These are phyloP conservation scores for Danaus chrysippus DNA, from an alignment of 2,888 invertebrate species.

Conservation along the genomic window DNA sequence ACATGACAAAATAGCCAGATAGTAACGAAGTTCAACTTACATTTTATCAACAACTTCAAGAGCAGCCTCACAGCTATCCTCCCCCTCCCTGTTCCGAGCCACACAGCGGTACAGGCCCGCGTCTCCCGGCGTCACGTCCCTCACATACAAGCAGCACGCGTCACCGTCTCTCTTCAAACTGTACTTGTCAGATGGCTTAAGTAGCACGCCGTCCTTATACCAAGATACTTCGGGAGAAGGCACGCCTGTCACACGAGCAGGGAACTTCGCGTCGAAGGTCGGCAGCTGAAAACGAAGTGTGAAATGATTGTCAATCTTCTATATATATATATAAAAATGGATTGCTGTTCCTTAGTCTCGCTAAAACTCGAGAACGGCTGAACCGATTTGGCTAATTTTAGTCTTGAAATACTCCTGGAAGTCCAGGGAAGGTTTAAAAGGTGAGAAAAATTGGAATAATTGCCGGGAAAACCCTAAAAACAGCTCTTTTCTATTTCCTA, in stretches of 20 bases:
- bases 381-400: too few relatives aligned
- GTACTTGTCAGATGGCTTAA: constrained; percentile 85
- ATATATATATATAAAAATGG: too few relatives aligned
- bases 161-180: constrained; percentile 88
- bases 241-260: constrained; percentile 88
- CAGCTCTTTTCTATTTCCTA: too few relatives aligned
- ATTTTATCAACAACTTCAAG: constrained; percentile 90
- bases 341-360: too few relatives aligned
- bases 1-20: neutral
- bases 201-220: constrained; percentile 89
- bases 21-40: constrained; percentile 72
- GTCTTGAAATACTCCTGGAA: too few relatives aligned
- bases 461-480: too few relatives aligned
- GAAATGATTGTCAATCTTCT: neutral
- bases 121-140: constrained; percentile 83
- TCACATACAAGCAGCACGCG: constrained; percentile 85
- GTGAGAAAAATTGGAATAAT: too few relatives aligned
- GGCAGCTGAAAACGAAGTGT: constrained; percentile 75
- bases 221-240: constrained; percentile 92
- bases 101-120: constrained; percentile 87
- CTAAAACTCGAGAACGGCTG: too few relatives aligned
- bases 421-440: too few relatives aligned
- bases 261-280: constrained; percentile 89
- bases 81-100: constrained; percentile 89
- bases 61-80: constrained; percentile 85